phyloP scores from a whole-genome alignment of 2,888 invertebrate genomes.

The Eucera pruinosa region DNA sequence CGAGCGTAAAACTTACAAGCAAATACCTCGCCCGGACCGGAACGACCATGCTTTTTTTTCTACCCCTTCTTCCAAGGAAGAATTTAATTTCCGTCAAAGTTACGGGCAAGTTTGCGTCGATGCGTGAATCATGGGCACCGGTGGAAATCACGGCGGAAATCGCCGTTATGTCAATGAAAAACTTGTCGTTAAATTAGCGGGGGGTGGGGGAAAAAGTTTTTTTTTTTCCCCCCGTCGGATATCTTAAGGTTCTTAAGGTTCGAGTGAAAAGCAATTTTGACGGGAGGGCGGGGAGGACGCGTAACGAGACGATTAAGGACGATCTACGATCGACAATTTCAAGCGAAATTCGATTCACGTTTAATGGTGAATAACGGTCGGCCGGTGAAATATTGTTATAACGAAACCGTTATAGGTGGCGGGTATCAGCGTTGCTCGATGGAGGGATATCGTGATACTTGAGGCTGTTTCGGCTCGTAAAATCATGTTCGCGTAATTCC shows the following conservation, averaged over 20 bases:
- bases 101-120: not conserved
- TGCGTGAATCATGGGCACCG: not conserved
- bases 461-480: constrained; percentile 53
- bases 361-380: constrained; percentile 55
- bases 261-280: constrained; percentile 3
- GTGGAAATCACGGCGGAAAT: not conserved
- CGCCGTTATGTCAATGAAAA: not conserved
- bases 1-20: constrained; percentile 49
- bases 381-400: constrained; percentile 42
- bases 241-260: too few relatives aligned
- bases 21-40: constrained; percentile 9
- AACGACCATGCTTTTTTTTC: not conserved
- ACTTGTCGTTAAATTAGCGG: not conserved
- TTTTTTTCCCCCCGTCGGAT: too few relatives aligned
- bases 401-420: constrained; percentile 41
- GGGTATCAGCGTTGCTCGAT: constrained; percentile 49
- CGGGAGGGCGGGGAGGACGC: too few relatives aligned
- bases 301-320: constrained; percentile 30
- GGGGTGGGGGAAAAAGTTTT: too few relatives aligned
- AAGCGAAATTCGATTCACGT: constrained; percentile 34
- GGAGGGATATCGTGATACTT: constrained; percentile 55
- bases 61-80: constrained; percentile 10
- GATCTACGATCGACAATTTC: constrained; percentile 35
- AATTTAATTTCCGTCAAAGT: constrained; percentile 44
- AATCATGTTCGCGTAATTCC: constrained; percentile 59